Evolutionary conservation across 2,797 vertebrate genomes (phyloP).

Genomic region (Helarctos malayanus): DNA sequence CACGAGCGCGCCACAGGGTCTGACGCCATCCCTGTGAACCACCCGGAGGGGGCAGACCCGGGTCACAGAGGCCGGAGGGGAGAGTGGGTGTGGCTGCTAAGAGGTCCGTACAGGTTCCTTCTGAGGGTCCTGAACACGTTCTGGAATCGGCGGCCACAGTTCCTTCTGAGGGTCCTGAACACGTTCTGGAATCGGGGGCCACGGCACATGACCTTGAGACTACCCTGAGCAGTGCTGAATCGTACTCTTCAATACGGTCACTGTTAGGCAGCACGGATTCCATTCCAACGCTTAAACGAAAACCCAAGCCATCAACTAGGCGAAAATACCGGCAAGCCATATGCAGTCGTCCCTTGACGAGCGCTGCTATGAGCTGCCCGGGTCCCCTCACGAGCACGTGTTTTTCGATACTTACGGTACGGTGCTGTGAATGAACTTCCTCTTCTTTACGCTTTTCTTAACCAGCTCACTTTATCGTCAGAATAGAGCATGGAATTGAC

Average conservation of each 20-base stretch:
- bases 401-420: neutral
- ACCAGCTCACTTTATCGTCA: neutral
- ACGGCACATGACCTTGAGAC: neutral
- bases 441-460: neutral
- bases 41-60: neutral
- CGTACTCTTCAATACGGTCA: neutral
- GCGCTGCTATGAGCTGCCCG: neutral
- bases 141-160: neutral
- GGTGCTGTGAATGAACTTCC: neutral
- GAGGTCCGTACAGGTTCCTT: neutral
- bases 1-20: neutral
- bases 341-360: neutral
- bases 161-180: neutral
- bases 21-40: neutral
- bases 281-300: neutral
- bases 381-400: neutral
- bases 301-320: neutral
- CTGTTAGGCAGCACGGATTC: neutral
- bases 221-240: neutral
- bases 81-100: neutral
- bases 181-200: neutral
- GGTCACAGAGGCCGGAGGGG: no score
- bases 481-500: neutral
- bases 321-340: neutral
- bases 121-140: neutral